phyloP scores from a whole-genome alignment of 2,888 invertebrate genomes.

The Diabrotica balteata region DNA sequence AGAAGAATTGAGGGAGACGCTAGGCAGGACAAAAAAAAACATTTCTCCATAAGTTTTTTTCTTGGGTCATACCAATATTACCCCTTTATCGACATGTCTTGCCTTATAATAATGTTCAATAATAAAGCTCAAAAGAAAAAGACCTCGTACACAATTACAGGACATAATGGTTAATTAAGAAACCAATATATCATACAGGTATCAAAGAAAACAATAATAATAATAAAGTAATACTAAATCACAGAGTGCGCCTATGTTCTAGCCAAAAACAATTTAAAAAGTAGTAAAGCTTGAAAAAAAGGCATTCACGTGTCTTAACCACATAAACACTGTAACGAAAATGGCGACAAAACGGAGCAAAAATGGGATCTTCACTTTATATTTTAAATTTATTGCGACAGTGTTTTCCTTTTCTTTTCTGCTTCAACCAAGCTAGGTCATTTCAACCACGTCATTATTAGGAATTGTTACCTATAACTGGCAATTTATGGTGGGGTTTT shows the following conservation, averaged over 20 bases:
- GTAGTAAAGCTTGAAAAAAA: constrained; percentile 21
- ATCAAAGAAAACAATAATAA: too few relatives aligned
- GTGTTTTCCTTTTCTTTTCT: constrained; percentile 48
- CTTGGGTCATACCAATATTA: too few relatives aligned
- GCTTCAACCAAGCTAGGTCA: constrained; percentile 41
- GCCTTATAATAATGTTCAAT: too few relatives aligned
- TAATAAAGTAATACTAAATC: too few relatives aligned
- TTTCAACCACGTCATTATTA: constrained; percentile 46
- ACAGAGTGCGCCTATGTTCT: constrained; percentile 10
- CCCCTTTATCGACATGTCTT: too few relatives aligned
- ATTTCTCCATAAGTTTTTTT: too few relatives aligned
- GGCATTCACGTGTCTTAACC: constrained; percentile 30
- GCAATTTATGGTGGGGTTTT: constrained; percentile 49
- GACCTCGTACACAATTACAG: too few relatives aligned
- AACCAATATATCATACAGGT: too few relatives aligned
- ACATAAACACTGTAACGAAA: constrained; percentile 55
- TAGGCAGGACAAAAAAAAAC: too few relatives aligned
- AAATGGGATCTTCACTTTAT: constrained; percentile 52
- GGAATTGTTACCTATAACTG: constrained; percentile 38
- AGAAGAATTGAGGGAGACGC: too few relatives aligned
- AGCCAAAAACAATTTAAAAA: constrained; percentile 24
- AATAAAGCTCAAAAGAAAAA: too few relatives aligned
- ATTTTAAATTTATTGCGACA: constrained; percentile 53
- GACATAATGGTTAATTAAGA: too few relatives aligned
- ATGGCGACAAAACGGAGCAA: constrained; percentile 48